A percentile compares a stretch with the other conserved stretches of the same genome.
Conservation (phyloP, 2,888 invertebrate species). For the Blastobasis lacticolella region DNA sequence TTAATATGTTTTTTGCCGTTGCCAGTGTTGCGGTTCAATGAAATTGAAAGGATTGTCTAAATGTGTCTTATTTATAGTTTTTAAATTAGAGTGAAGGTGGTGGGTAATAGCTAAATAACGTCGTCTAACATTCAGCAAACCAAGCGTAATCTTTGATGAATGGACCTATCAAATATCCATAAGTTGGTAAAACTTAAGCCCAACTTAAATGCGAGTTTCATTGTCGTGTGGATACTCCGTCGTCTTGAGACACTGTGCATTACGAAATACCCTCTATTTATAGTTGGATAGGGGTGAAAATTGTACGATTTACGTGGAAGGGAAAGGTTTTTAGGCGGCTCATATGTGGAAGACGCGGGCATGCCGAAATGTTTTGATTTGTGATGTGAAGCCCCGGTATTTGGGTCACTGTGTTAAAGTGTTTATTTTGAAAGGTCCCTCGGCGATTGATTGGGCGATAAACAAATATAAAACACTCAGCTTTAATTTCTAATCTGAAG, state of each 20-base stretch:
- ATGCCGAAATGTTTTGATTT: constrained; percentile 37
- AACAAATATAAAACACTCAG: neutral
- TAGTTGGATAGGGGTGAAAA: constrained; percentile 18
- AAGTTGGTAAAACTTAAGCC: constrained; percentile 1
- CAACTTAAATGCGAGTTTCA: constrained; percentile 19
- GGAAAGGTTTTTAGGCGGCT: constrained; percentile 50
- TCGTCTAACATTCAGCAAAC: too few species aligned
- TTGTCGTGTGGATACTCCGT: constrained; percentile 24
- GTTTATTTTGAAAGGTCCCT: neutral
- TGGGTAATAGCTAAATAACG: neutral
- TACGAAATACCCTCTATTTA: constrained; percentile 17
- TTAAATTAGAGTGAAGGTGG: neutral
- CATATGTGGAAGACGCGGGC: constrained; percentile 33
- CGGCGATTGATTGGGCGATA: neutral
- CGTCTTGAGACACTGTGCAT: neutral
- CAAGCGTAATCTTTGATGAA: too few species aligned
- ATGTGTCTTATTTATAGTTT: neutral
- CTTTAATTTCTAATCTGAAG: neutral
- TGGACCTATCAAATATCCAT: neutral
- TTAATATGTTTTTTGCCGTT: neutral
- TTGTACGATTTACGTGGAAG: constrained; percentile 12
- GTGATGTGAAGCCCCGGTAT: constrained; percentile 24
- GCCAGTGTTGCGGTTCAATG: neutral
- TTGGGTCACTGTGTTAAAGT: constrained; percentile 29
- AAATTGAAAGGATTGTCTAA: too few species aligned